Conservation (phyloP, 2,113 vertebrate genomes). For the Solea senegalensis region DNA sequence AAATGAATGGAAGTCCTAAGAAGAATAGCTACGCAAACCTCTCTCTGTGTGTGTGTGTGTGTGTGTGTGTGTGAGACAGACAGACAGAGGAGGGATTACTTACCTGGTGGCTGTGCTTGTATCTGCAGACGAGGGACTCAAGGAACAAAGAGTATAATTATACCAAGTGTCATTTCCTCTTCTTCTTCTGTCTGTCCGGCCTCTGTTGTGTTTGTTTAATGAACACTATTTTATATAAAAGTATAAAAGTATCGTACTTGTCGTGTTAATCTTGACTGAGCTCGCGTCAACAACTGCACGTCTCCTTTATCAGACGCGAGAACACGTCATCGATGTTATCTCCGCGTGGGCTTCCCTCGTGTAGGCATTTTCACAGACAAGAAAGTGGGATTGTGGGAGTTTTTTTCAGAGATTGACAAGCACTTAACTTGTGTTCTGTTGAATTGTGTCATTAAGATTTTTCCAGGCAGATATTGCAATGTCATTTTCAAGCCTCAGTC, state of each 20-base stretch:
- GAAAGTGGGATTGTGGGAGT: constrained; percentile 8
- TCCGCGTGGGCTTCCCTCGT: neutral
- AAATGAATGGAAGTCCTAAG: too few species aligned
- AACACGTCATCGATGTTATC: constrained; percentile 16
- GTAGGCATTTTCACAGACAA: neutral
- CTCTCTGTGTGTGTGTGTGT: neutral
- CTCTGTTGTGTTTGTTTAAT: neutral
- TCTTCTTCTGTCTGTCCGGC: neutral
- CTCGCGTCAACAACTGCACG: neutral
- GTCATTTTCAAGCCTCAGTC: too few species aligned
- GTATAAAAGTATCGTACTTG: neutral
- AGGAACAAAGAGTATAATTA: constrained; percentile 15
- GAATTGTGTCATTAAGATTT: too few species aligned
- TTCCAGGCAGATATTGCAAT: too few species aligned
- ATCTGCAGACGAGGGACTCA: constrained; percentile 19
- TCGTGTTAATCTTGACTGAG: neutral
- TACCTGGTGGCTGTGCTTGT: constrained; percentile 20
- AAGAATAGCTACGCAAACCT: too few species aligned
- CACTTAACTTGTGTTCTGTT: too few species aligned
- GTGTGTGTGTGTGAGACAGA: neutral
- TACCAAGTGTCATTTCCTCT: neutral
- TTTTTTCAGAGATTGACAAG: neutral
- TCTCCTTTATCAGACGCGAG: constrained; percentile 6
- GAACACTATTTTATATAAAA: neutral
- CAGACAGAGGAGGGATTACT: constrained; percentile 4